Percentiles rank a stretch among this genome's conserved stretches.
These are phyloP conservation scores for Larimichthys crocea DNA, from an alignment of 2,113 vertebrate genomes.

Conservation along the genomic window DNA sequence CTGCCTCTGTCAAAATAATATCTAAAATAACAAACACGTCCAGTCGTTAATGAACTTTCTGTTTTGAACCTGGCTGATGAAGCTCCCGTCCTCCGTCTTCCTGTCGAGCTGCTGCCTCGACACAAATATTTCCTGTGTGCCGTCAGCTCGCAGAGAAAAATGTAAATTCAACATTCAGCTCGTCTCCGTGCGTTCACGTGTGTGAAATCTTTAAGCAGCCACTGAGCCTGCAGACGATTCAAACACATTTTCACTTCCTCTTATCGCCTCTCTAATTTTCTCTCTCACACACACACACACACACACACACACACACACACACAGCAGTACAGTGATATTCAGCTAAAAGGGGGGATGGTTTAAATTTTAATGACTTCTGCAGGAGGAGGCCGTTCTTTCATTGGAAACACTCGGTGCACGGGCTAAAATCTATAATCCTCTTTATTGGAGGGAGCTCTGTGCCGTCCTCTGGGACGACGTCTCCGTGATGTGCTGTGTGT, in stretches of 20 bases:
- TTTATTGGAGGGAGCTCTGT: conserved; percentile 78
- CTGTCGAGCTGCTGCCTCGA: conserved; percentile 21
- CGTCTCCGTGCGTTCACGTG: conserved; percentile 18
- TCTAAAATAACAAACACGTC: no score
- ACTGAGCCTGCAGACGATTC: conserved; percentile 49
- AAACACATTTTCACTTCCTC: conserved; percentile 62
- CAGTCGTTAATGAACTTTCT: no score
- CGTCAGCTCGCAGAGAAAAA: conserved; percentile 44
- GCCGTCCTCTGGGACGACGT: conserved; percentile 72
- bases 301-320: background rate
- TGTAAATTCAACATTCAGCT: conserved; percentile 53
- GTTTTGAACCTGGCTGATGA: no score
- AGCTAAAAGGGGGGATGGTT: conserved; percentile 79
- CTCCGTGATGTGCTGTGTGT: conserved; percentile 23
- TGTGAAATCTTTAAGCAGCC: conserved; percentile 39
- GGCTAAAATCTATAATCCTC: conserved; percentile 84
- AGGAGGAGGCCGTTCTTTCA: conserved; percentile 86
- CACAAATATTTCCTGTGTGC: conserved; percentile 58
- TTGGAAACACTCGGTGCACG: conserved; percentile 84
- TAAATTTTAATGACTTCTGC: conserved; percentile 87
- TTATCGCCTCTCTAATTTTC: conserved; percentile 65
- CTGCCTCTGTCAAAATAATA: no score
- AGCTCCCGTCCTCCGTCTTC: background rate
- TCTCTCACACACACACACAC: conserved; percentile 30
- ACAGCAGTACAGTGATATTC: conserved; percentile 82